Evolutionary conservation across 1,140 invertebrate species (phyloP), one percentile per base, ranked within the genome.

Genomic region (Drosophila suzukii): DNA sequence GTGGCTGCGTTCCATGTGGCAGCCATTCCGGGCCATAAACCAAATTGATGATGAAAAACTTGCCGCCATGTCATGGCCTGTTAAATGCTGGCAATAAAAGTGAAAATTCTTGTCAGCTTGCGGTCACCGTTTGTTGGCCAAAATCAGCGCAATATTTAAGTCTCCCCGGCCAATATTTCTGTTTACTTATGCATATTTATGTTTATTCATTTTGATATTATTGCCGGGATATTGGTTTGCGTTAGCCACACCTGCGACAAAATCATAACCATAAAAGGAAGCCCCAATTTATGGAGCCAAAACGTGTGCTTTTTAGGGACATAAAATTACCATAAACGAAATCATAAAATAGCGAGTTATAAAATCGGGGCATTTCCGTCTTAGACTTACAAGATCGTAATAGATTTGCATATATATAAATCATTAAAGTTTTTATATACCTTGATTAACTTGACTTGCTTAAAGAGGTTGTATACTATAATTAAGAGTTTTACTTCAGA

Each of bases 41-140:
- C 83, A 88, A 88, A 88, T 88, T 88, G 84, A 80, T 88, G 83
- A 80, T 89, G 84, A 82, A 88, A 81, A 88, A 89, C 59, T 79
- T 76, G 71, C 75, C 67, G 70, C 71, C 75, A 50, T 89, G 83
- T 88, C 79, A 89, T 71, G 84, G 84, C 83, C 83, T 88, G 83
- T 88, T 88, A 88, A 88, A 88, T 89, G 83, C 62, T 89, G 75
- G 79, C 73, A 73, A 88, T 88, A 88, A 88, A 88, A 88, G 83
- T 89, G 83, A 88, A 88, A 88, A 84, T 71, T 72, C 79, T 61
- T 88, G 83, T 83, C 84, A 86, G 78, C 70, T 68, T 71, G 82
- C 61, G 56, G 78, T 77, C 17, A 49, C 70, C 57, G 82, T 82
- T 78, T 78, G 82, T 88, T 86, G 65, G 62, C 66, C 63, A 70